Base-by-base conservation (phyloP, 1,140 invertebrate species). In the Carposina sasakii region DNA sequence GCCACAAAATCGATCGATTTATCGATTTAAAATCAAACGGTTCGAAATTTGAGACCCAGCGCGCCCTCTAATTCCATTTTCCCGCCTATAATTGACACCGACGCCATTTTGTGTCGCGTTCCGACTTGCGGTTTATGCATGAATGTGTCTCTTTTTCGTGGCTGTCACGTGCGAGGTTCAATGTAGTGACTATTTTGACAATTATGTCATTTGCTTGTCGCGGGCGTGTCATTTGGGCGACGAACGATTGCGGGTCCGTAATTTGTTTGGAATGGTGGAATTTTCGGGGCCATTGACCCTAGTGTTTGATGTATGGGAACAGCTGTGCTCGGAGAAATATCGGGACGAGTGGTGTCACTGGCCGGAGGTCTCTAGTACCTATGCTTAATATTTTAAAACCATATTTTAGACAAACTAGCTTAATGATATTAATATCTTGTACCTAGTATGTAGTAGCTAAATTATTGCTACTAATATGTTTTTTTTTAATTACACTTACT, bases 181-280 rank as follows among this genome's bases (percentile, higher is more conserved):
- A 61, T 60, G 76, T 55, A 69, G 72, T 76, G 69, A 79, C 76
- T 76, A 81, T 81, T 83, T 81, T 73, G 79, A 83, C 79, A 83
- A 83, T 83, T 83, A 83, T 83, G 79, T 83, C 76, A 83, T 83
- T 83, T 81, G 78, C 64, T 64, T 76, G 76, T 75, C 72, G 72
- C 71, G 67, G 76, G 77, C 60, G 68, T 81, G 77, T 81, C 77
- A 81, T 82, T 81, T 81, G 69, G 71, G 66, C 72, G 78, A 79
- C 71, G 73, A 77, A 68, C 76, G 71, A 72, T 81, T 71, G 74
- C 46, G 33, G 56, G 64, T 69, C 78, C 64, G 81, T 81, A 83
- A 81, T 83, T 82, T 65, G 75, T 77, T 57, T 74, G 62, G 69
- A 71, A 78, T 70, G 62, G 67, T 78, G 58, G 75, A 76, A 76